Evolutionary conservation across 1,140 invertebrate species (phyloP).

Genomic region (Heliconius himera): DNA sequence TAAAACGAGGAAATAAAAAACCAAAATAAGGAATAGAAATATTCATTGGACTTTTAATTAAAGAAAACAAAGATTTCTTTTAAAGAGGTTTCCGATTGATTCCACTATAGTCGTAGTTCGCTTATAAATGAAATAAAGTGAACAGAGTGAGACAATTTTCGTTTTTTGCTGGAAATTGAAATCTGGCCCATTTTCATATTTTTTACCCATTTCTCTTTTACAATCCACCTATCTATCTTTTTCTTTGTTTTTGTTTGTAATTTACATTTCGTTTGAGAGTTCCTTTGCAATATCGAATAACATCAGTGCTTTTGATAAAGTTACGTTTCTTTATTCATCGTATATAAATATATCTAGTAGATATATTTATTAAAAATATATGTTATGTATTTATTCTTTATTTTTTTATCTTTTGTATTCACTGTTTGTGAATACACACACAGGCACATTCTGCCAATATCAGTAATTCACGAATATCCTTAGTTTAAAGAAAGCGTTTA

Average conservation of each 20-base stretch:
- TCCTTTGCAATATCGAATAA: not conserved
- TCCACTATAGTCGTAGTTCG: not conserved
- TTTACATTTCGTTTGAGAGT: not conserved
- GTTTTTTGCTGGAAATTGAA: not conserved
- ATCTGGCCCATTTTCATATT: conserved; percentile 6
- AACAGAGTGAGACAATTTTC: not conserved
- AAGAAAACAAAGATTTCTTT: not conserved
- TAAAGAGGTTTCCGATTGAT: not conserved
- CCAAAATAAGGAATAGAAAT: not conserved
- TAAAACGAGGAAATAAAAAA: not conserved
- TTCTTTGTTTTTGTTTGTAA: not conserved
- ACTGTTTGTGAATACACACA: too few species aligned
- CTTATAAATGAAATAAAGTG: conserved; percentile 9
- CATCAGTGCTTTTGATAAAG: not conserved
- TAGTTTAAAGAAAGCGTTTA: too few species aligned
- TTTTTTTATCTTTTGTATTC: too few species aligned
- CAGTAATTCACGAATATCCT: too few species aligned
- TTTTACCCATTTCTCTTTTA: conserved; percentile 6
- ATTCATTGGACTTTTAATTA: not conserved
- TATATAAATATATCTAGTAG: not conserved
- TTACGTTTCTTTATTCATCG: not conserved
- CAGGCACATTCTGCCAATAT: too few species aligned
- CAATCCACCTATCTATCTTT: not conserved
- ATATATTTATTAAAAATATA: not conserved
- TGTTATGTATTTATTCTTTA: too few species aligned